These are phyloP conservation scores for Drosophila lacertosa DNA, from an alignment of 1,140 invertebrate species.

Conservation along the genomic window DNA sequence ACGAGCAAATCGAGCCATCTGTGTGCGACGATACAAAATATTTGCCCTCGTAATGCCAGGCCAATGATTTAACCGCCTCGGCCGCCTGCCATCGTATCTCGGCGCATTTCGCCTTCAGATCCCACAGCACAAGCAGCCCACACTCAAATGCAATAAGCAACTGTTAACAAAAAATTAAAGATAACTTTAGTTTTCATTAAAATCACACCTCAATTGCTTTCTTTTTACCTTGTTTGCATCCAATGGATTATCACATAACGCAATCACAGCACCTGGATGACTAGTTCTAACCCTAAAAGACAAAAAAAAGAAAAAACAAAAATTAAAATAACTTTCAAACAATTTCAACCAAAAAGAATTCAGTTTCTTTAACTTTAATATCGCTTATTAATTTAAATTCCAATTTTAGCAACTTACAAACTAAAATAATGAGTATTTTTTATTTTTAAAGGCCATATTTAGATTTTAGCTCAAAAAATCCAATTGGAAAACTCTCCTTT, in stretches of 20 bases:
- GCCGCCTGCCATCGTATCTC: constrained; percentile 92
- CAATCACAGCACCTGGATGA: constrained; percentile 97
- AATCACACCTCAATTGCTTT: too few relatives aligned
- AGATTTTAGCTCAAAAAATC: too few relatives aligned
- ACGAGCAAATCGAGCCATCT: constrained; percentile 97
- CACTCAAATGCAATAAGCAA: constrained; percentile 98
- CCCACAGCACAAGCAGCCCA: constrained; percentile 98
- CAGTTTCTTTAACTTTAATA: too few relatives aligned
- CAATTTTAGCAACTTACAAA: too few relatives aligned
- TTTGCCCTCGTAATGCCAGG: constrained; percentile 99
- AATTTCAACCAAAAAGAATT: too few relatives aligned
- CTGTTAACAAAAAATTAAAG: constrained; percentile 84
- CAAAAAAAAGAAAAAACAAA: not conserved
- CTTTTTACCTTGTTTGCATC: constrained; percentile 97
- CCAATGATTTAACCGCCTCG: constrained; percentile 93
- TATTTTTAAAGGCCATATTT: too few relatives aligned
- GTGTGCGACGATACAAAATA: constrained; percentile 98
- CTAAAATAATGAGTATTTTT: too few relatives aligned
- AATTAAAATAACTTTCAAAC: not conserved
- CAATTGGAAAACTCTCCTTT: too few relatives aligned
- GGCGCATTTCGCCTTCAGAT: constrained; percentile 92
- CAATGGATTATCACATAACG: constrained; percentile 97
- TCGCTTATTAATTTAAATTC: too few relatives aligned
- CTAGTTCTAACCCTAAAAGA: constrained; percentile 93
- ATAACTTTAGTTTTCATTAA: not conserved